These are phyloP conservation scores for Marronus borbonicus DNA, from an alignment of 2,888 invertebrate genomes.

Conservation along the genomic window DNA sequence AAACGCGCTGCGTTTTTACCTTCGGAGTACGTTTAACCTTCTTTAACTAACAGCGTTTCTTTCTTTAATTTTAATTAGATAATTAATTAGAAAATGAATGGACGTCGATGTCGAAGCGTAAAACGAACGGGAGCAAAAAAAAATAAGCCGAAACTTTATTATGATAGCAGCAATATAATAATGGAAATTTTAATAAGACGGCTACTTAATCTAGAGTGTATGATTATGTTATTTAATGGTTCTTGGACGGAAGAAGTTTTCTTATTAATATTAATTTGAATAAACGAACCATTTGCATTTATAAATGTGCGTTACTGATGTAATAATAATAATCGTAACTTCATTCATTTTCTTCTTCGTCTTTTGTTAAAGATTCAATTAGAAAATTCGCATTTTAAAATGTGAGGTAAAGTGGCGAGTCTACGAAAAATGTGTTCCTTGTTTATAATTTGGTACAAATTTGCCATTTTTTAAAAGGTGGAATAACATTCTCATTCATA, in stretches of 20 bases:
- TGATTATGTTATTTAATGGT: constrained; percentile 10
- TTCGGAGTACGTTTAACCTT: constrained; percentile 28
- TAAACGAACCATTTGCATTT: too few relatives aligned
- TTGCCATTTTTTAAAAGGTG: too few relatives aligned
- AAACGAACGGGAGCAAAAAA: background rate
- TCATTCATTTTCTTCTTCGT: too few relatives aligned
- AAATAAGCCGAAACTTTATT: background rate
- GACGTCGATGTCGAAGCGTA: constrained; percentile 5
- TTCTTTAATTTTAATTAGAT: constrained; percentile 35
- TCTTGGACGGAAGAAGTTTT: background rate
- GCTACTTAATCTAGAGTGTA: background rate
- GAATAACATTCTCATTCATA: too few relatives aligned
- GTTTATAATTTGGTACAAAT: too few relatives aligned
- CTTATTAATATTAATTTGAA: too few relatives aligned
- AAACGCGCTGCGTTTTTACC: constrained; percentile 6
- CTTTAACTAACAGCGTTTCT: constrained; percentile 17
- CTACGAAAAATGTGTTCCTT: too few relatives aligned
- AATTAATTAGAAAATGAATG: constrained; percentile 35
- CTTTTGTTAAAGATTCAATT: too few relatives aligned
- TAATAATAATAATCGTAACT: too few relatives aligned
- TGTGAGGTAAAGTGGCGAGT: too few relatives aligned
- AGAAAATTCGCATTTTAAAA: too few relatives aligned
- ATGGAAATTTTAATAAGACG: background rate
- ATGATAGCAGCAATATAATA: constrained; percentile 13
- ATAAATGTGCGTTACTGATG: too few relatives aligned